These are phyloP conservation scores for Paragorgia papillata DNA, from an alignment of 92 coral and sea anemone species.

Conservation along the genomic window DNA sequence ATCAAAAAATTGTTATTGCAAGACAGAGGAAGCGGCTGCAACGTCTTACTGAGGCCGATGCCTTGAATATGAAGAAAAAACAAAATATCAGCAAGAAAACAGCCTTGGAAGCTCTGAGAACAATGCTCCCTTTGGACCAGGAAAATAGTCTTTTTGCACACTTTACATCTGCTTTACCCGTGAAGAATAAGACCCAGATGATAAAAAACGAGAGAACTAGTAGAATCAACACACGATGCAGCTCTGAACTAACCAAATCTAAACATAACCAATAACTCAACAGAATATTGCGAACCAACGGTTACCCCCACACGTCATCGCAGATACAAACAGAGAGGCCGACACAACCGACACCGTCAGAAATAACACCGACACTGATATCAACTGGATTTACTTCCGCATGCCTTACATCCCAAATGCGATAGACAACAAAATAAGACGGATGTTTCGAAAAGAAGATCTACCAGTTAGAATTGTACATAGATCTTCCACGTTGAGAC, in stretches of 20 bases:
- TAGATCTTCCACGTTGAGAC: conserved; percentile 17
- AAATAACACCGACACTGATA: conserved; percentile 8
- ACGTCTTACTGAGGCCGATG: conserved; percentile 15
- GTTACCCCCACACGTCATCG: not conserved
- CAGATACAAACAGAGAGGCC: not conserved
- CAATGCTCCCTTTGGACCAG: conserved; percentile 33
- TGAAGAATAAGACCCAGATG: conserved; percentile 26
- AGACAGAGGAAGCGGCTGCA: conserved; percentile 3
- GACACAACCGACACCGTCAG: conserved; percentile 8
- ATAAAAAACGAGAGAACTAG: too few species aligned
- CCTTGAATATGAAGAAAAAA: conserved; percentile 24
- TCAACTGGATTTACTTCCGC: conserved; percentile 22
- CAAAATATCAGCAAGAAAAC: conserved; percentile 11
- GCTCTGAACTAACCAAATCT: not conserved
- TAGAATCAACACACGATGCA: conserved; percentile 35
- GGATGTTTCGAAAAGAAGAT: too few species aligned
- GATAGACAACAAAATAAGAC: not conserved
- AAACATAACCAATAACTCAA: not conserved
- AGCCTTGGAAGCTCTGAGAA: conserved; percentile 17
- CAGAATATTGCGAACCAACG: conserved; percentile 5
- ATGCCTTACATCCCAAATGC: conserved; percentile 9
- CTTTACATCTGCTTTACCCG: conserved; percentile 43
- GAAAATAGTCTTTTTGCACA: conserved; percentile 51
- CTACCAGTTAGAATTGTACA: conserved; percentile 14
- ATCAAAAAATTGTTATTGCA: not conserved